These are phyloP conservation scores for Rhagonycha lutea DNA, from an alignment of 2,888 invertebrate species.

Conservation along the genomic window DNA sequence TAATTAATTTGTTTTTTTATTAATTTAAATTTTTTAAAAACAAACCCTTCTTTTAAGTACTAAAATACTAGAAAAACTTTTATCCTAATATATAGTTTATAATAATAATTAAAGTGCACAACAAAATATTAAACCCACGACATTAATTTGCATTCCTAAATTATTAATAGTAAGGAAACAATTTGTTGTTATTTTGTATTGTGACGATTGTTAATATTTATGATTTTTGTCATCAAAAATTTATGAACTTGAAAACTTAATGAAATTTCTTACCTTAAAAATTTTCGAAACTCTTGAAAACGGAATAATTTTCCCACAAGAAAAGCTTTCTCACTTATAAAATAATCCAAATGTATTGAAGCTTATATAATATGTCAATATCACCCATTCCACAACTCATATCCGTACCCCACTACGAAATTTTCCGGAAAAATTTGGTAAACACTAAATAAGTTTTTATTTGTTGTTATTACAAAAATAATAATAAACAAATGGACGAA, in stretches of 20 bases:
- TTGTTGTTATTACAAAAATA: no score
- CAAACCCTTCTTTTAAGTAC: no score
- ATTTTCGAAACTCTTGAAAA: background rate
- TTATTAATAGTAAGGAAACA: background rate
- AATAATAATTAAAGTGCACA: background rate
- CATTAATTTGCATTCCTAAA: background rate
- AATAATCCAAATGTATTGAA: background rate
- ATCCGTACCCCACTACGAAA: constrained; percentile 14
- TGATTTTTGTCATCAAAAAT: background rate
- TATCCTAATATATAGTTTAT: background rate
- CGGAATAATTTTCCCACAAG: background rate
- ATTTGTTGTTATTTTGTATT: background rate
- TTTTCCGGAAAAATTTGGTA: background rate
- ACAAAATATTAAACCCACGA: background rate
- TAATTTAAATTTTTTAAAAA: no score
- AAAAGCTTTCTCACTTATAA: background rate
- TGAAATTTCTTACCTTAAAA: background rate
- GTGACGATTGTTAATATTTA: background rate
- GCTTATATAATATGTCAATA: constrained; percentile 13
- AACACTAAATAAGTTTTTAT: no score
- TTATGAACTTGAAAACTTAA: background rate
- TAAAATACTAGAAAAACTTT: background rate
- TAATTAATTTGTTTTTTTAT: no score
- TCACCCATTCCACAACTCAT: constrained; percentile 1
- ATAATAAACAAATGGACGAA: no score